Conservation (phyloP, 2,888 invertebrate genomes). For the Andrena marginata region DNA sequence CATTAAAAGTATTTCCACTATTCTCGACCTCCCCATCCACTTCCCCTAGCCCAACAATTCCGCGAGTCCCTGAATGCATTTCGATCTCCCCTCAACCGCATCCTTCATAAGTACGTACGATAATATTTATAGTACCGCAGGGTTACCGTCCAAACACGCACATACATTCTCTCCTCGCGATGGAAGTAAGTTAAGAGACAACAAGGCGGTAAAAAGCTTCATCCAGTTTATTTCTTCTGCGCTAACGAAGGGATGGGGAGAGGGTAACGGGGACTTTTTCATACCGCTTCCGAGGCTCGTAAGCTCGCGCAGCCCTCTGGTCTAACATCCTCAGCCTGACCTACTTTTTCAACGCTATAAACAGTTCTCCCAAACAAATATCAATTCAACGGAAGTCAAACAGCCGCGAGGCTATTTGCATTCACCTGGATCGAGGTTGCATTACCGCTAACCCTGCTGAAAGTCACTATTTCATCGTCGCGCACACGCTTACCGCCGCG, state of each 20-base stretch:
- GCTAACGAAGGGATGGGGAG: too few species aligned
- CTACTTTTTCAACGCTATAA: conserved; percentile 19
- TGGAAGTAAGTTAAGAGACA: conserved; percentile 19
- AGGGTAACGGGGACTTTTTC: conserved; percentile 12
- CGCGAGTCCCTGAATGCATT: background rate
- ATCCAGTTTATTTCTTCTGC: conserved; percentile 27
- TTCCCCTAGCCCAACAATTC: background rate
- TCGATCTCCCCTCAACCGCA: background rate
- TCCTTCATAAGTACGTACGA: conserved; percentile 1
- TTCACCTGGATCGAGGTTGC: conserved; percentile 36
- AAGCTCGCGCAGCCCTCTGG: background rate
- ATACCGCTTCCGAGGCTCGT: conserved; percentile 6
- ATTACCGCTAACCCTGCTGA: conserved; percentile 20
- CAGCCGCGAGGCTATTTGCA: conserved; percentile 22
- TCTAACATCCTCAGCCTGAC: conserved; percentile 17
- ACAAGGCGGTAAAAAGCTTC: conserved; percentile 17
- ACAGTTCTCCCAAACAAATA: conserved; percentile 32
- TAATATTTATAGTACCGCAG: conserved; percentile 12
- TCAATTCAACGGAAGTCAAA: conserved; percentile 36
- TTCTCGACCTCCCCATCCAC: background rate
- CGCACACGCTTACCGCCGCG: background rate
- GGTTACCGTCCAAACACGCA: background rate
- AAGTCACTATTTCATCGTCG: conserved; percentile 13
- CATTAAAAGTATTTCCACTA: background rate
- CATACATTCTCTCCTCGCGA: background rate